Evolutionary conservation across 2,113 vertebrate species (phyloP).

Genomic region (Ursus arctos): DNA sequence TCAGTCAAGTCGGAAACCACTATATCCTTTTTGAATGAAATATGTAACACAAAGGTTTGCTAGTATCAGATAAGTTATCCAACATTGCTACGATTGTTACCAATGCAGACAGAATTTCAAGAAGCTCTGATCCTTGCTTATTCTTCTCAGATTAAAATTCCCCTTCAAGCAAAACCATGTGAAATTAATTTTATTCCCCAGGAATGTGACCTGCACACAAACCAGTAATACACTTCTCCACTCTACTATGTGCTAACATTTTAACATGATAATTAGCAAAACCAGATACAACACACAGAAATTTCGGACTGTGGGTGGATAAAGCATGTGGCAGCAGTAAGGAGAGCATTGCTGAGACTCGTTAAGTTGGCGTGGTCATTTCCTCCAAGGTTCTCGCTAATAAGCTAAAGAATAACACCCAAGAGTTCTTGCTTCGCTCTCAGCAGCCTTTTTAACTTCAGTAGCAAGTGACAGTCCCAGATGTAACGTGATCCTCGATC

Average conservation of each 20-base stretch:
- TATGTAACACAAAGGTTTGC: background rate
- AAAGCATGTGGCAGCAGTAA: background rate
- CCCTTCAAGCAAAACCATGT: conserved; percentile 47
- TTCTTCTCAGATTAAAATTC: conserved; percentile 56
- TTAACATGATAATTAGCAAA: conserved; percentile 22
- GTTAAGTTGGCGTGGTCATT: background rate
- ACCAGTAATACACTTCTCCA: background rate
- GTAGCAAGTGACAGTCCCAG: conserved; percentile 54
- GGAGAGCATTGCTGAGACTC: background rate
- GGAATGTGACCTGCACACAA: conserved; percentile 31
- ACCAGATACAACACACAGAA: background rate
- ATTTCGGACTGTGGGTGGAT: background rate
- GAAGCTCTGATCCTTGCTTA: background rate
- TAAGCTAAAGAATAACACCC: background rate
- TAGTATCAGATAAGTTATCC: conserved; percentile 1
- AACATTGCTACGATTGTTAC: background rate
- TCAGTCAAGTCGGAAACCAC: background rate
- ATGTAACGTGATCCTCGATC: conserved; percentile 29
- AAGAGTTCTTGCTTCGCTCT: background rate
- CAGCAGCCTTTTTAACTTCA: conserved; percentile 46
- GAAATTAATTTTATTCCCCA: conserved; percentile 61
- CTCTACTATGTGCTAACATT: background rate
- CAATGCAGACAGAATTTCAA: background rate
- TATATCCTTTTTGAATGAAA: background rate
- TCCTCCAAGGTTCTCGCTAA: conserved; percentile 3